These are phyloP conservation scores for Pseudorectes ferrugineus DNA, from an alignment of 2,113 vertebrate species.

Conservation along the genomic window DNA sequence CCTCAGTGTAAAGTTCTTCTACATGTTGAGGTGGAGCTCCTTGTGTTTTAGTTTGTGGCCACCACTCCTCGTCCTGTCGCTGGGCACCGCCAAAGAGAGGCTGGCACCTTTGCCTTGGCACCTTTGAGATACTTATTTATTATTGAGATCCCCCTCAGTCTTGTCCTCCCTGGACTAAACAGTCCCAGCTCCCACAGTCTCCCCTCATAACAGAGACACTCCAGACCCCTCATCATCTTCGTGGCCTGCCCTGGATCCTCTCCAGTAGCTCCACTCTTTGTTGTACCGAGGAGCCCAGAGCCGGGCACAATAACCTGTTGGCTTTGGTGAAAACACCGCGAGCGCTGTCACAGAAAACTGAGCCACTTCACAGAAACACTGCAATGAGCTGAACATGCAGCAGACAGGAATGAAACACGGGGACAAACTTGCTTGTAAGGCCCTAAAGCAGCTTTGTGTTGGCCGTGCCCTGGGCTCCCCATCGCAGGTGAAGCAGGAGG, in stretches of 20 bases:
- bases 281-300: neutral
- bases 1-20: neutral
- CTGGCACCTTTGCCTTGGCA: neutral
- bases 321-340: neutral
- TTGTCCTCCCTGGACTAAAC: neutral
- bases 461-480: neutral
- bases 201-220: neutral
- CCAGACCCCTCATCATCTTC: neutral
- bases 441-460: rapidly evolving
- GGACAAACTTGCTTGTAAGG: rapidly evolving
- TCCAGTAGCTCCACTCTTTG: neutral
- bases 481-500: rapidly evolving
- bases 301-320: neutral
- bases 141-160: neutral
- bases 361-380: rapidly evolving
- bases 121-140: neutral
- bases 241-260: too few species aligned
- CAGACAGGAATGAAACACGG: rapidly evolving
- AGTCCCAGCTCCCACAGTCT: too few species aligned
- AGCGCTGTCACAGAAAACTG: rapidly evolving
- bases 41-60: neutral
- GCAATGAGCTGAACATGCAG: rapidly evolving
- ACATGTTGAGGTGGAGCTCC: neutral
- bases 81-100: neutral
- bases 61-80: neutral